Evolutionary conservation across 2,888 invertebrate species (phyloP), one percentile per base, ranked within the genome.

Genomic region (Dorcus parallelipipedus): DNA sequence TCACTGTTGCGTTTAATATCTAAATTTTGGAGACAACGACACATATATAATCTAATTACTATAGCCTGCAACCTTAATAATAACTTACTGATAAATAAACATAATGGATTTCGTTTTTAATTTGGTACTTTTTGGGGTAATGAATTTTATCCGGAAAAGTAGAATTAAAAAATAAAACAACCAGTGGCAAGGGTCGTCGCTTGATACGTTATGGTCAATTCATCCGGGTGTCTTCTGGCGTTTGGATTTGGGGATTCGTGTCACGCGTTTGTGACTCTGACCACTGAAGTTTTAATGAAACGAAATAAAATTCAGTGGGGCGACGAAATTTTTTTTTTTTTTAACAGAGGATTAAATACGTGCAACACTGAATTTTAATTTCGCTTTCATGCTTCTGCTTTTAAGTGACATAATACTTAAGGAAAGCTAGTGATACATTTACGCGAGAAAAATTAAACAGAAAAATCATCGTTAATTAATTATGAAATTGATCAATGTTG

Each of bases 401-500:
- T 23, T 53, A 52, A 43, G 52, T 49, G 49, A 55, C 40, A 39
- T 45, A 53, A 38, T 47, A 55, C 49, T 23, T 53, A 45, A 56
- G 57, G 50, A 70, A 72, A 74, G 73, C 73, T 76, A 77, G 76
- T 74, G 76, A 77, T 76, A 77, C 72, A 68, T 72, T 73, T 67
- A 71, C 71, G 73, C 72, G 72, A 75, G 69, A 62, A 57, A 64
- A 64, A 63, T 69, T 70, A 62, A 65, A 68, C 70, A 58, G 61
- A 71, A 73, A 14, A 80, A 79, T 81, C 80, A 82, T 84, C 83
- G 84, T 84, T 84, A 83, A 81, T 81, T 82, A 71, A 81, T 81
- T 82, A 71, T 63, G 61, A 72, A 73, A 71, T 82, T 82, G 83
- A 84, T 85, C 82, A 84, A 85, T 84, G 85, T 85, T 85, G 84